Base-by-base conservation (phyloP, 23 tunicate genomes). In the Botrylloides violaceus region DNA sequence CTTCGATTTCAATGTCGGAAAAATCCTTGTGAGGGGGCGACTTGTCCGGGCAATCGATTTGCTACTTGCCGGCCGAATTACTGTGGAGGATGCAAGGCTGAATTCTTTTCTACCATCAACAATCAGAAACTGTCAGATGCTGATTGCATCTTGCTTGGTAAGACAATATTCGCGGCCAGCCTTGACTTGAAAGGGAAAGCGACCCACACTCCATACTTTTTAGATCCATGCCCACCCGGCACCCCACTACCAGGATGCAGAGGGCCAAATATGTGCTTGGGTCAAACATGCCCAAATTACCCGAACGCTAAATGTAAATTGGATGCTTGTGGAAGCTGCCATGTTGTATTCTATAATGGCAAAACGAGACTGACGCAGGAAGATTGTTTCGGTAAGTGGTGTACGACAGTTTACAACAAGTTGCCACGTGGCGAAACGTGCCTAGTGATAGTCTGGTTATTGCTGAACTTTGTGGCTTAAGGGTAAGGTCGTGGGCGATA, bases 51-150 rank as follows among this genome's bases (percentile, higher is more conserved):
- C 9, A 34, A 24, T 47, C 77, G 61, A 36, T 23, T 15, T 6
- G 77, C 77, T 19, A 27, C 32, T 31, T 72, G 77, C 70, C 24
- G 29, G n/a, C 58, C 50, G 19, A 72, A 72, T 30, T 72, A 72
- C 29, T 72, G 77, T 58, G 77, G 77, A 3, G 64, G 77, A 72
- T 72, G 77, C 77, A 53, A 72, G 33, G 35, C 35, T 3, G 70
- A 63, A 63, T 63, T 31, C 35, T 27, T 9, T 31, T 21, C 20
- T 28, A 58, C 4, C 4, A 3, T 31, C 35, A 33, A 33, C 18
- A 63, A 33, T 19, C 20, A 21, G 33, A 63, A 26, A 63, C 33
- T 63, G 19, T 27, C 70, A 63, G 70, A 63, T 7, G 70, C 70
- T 3, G 70, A 63, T 31, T 63, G 70, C 33, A 34, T 33, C 3